Conservation (phyloP, 2,113 vertebrate species). For the Campylomormyrus numenius region DNA sequence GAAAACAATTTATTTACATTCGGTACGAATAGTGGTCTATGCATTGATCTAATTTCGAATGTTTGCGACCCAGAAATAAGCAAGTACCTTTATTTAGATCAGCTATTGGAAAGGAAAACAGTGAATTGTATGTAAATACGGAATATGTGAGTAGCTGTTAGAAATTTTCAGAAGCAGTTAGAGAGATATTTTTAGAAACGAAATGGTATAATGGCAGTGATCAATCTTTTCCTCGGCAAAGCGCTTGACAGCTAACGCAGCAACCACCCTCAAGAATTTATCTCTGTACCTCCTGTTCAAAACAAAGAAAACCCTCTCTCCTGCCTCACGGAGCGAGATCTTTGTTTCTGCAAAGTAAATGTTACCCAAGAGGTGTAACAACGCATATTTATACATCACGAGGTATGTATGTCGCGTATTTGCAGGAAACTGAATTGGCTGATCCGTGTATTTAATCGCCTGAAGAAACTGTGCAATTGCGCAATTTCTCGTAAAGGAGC, state of each 20-base stretch:
- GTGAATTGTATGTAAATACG: slow-evolving; percentile 19
- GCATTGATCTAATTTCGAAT: not conserved
- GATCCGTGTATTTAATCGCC: not conserved
- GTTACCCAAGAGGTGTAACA: slow-evolving; percentile 15
- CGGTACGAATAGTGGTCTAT: not conserved
- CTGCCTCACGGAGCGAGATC: slow-evolving; percentile 22
- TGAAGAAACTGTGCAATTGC: not conserved
- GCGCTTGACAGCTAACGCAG: slow-evolving; percentile 71
- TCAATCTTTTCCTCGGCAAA: slow-evolving; percentile 88
- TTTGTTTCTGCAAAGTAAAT: slow-evolving; percentile 21
- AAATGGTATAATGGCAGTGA: slow-evolving; percentile 57
- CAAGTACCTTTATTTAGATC: slow-evolving; percentile 9
- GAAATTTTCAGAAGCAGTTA: slow-evolving; percentile 35
- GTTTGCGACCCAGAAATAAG: not conserved
- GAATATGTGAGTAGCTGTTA: slow-evolving; percentile 29
- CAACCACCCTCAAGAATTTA: slow-evolving; percentile 63
- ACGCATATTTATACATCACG: not conserved
- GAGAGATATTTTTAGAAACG: slow-evolving; percentile 54
- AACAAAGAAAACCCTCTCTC: slow-evolving; percentile 49
- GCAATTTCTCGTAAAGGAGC: slow-evolving; percentile 9
- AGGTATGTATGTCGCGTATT: slow-evolving; percentile 6
- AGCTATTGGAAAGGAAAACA: not conserved
- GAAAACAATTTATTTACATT: slow-evolving; percentile 13
- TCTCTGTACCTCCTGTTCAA: slow-evolving; percentile 49
- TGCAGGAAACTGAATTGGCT: not conserved